These are phyloP conservation scores for Acipenser transmontanus DNA, from an alignment of 2,797 vertebrate species.

Conservation along the genomic window DNA sequence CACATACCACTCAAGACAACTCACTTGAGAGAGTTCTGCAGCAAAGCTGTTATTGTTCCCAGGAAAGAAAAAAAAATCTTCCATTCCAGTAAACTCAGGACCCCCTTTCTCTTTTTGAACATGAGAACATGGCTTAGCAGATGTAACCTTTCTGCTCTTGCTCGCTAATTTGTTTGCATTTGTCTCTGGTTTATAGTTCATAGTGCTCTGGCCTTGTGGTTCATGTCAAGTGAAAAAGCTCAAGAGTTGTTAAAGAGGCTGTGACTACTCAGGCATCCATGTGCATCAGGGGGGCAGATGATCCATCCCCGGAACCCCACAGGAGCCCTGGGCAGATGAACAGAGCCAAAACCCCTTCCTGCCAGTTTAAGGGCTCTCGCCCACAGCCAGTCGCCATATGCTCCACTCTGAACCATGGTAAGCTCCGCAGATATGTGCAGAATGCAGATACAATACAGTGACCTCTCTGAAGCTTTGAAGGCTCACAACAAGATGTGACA, in stretches of 20 bases:
- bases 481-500: too few relatives aligned
- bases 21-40: constrained; percentile 9
- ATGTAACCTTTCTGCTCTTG: constrained; percentile 67
- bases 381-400: constrained; percentile 35
- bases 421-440: too few relatives aligned
- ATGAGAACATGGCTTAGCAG: constrained; percentile 66
- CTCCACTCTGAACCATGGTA: constrained; percentile 6
- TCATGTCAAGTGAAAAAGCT: not conserved
- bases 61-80: constrained; percentile 5
- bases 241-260: not conserved
- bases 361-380: constrained; percentile 40
- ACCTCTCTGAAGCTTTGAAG: not conserved
- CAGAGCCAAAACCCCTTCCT: constrained; percentile 28
- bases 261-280: not conserved
- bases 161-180: constrained; percentile 67
- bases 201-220: not conserved
- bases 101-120: not conserved
- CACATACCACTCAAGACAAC: constrained; percentile 11
- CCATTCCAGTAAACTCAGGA: not conserved
- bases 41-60: not conserved
- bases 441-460: not conserved
- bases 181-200: constrained; percentile 48
- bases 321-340: constrained; percentile 25
- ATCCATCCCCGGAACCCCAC: not conserved
- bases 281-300: not conserved